Evolutionary conservation across 2,888 invertebrate species (phyloP).

Genomic region (Drosophila histrio): DNA sequence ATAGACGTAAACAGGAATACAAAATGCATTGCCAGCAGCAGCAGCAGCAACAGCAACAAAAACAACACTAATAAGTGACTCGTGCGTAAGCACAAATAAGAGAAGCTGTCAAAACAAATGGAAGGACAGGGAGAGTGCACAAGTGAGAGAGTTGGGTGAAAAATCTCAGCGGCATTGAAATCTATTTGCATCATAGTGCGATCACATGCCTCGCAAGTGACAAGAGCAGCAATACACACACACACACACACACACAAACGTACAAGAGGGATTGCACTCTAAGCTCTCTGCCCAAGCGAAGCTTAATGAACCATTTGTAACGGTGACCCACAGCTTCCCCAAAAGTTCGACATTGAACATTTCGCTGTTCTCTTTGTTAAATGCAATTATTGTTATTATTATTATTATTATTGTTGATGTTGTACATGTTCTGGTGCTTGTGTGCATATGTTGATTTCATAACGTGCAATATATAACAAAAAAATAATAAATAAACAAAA

Average conservation of each 20-base stretch:
- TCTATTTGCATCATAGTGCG: slow-evolving; percentile 58
- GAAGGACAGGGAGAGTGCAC: slow-evolving; percentile 2
- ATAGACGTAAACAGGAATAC: slow-evolving; percentile 58
- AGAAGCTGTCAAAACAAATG: slow-evolving; percentile 36
- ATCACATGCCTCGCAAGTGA: slow-evolving; percentile 47
- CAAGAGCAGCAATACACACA: slow-evolving; percentile 8
- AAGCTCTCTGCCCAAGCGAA: slow-evolving; percentile 9
- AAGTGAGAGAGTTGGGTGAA: slow-evolving; percentile 1
- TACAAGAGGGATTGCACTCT: slow-evolving; percentile 6
- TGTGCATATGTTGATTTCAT: slow-evolving; percentile 59
- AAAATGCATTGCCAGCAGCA: slow-evolving; percentile 32
- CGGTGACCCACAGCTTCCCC: background rate
- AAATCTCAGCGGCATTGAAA: slow-evolving; percentile 50
- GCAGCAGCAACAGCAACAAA: slow-evolving; percentile 13
- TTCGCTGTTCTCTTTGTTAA: slow-evolving; percentile 36
- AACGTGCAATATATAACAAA: slow-evolving; percentile 42
- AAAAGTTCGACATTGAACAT: slow-evolving; percentile 57
- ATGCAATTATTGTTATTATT: slow-evolving; percentile 37
- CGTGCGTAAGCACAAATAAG: slow-evolving; percentile 40
- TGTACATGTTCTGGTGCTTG: slow-evolving; percentile 57
- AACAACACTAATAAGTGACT: slow-evolving; percentile 10
- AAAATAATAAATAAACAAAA: slow-evolving; percentile 10
- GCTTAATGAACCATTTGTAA: slow-evolving; percentile 4
- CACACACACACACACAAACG: background rate
- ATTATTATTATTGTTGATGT: slow-evolving; percentile 39